A percentile compares a stretch with the other conserved stretches of the same genome.
phyloP scores from a whole-genome alignment of 2,888 invertebrate species.

The Caenorhabditis sinica region DNA sequence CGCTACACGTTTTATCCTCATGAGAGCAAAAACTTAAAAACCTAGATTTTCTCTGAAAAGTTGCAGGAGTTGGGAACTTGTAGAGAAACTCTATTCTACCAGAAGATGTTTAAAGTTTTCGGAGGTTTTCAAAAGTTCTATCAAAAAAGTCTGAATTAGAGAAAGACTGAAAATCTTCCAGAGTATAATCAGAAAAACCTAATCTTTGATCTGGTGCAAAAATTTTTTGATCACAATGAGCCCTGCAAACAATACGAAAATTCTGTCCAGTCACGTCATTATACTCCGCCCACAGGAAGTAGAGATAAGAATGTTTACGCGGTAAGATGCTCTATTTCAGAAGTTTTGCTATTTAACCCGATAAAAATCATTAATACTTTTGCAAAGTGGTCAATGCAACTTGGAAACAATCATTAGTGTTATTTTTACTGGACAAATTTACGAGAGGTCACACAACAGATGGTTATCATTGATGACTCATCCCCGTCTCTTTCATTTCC shows the following conservation, averaged over 20 bases:
- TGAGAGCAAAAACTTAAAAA: no score
- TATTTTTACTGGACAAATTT: not conserved
- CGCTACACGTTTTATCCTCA: no score
- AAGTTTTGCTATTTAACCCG: not conserved
- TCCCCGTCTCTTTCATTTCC: not conserved
- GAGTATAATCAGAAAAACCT: no score
- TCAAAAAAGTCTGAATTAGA: no score
- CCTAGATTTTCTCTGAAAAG: no score
- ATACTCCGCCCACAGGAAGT: not conserved
- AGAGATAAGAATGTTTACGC: not conserved
- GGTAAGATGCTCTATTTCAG: not conserved
- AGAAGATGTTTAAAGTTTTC: no score
- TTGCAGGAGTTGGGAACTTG: no score
- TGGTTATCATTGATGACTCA: constrained; percentile 7
- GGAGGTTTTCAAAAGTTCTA: no score
- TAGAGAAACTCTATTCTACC: no score
- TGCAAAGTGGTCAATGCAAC: no score
- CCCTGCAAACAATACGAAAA: not conserved
- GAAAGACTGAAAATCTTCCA: no score
- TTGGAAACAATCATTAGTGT: not conserved
- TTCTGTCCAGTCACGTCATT: not conserved
- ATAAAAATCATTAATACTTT: no score
- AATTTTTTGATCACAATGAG: not conserved
- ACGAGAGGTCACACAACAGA: constrained; percentile 6
- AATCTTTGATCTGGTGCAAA: not conserved